Percentiles rank a stretch among this genome's conserved stretches.
Conservation (phyloP, 2,888 invertebrate species). For the Sepioteuthis lessoniana region DNA sequence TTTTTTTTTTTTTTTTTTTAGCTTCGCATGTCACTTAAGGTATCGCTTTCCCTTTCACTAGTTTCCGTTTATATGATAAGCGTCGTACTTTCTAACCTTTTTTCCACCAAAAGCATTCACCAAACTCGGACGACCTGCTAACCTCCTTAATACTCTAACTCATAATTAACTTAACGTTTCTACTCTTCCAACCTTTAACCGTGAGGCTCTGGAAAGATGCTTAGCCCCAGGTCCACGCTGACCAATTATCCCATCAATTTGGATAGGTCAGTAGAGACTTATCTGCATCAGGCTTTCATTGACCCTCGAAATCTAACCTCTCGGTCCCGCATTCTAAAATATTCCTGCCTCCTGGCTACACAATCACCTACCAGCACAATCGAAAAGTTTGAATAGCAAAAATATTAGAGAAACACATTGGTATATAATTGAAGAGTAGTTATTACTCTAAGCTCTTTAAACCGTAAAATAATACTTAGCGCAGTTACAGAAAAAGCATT, state of each 20-base stretch:
- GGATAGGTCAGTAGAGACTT: conserved; percentile 4
- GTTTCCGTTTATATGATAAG: background rate
- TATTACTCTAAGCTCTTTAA: background rate
- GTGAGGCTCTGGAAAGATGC: background rate
- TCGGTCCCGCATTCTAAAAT: background rate
- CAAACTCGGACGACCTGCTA: background rate
- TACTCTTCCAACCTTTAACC: background rate
- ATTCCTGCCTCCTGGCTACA: background rate
- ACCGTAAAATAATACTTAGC: background rate
- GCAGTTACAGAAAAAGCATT: background rate
- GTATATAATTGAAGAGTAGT: background rate
- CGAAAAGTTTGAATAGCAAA: background rate
- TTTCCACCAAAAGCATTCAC: background rate
- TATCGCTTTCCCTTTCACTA: background rate
- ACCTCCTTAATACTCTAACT: background rate
- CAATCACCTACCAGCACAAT: background rate
- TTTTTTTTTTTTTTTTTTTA: too few relatives aligned
- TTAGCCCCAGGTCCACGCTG: background rate
- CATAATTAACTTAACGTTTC: background rate
- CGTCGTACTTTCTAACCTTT: background rate
- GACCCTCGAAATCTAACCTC: background rate
- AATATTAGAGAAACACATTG: background rate
- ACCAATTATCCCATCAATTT: conserved; percentile 9
- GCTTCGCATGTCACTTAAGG: background rate
- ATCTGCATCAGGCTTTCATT: background rate